Conservation (phyloP, 37 sponge, comb jelly and placozoan genomes). For the Spongia lamella region DNA sequence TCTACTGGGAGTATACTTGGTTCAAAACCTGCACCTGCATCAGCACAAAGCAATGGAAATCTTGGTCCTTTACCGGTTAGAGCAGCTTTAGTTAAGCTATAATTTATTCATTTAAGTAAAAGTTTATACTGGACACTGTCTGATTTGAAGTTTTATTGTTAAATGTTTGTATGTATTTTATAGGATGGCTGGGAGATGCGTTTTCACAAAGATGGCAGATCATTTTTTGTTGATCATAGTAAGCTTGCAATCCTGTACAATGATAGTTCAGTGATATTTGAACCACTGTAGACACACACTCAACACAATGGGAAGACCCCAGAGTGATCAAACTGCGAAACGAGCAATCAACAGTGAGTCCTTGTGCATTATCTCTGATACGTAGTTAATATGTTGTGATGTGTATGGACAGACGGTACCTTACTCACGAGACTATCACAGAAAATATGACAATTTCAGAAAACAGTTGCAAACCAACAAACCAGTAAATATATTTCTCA, state of each 20-base stretch:
- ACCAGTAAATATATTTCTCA: slow-evolving; percentile 64
- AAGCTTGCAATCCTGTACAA: neutral
- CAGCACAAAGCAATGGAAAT: no score
- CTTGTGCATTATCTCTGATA: neutral
- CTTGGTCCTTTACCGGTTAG: neutral
- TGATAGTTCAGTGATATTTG: neutral
- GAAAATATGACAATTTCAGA: slow-evolving; percentile 79
- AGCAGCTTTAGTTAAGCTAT: neutral
- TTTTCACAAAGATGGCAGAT: slow-evolving; percentile 39
- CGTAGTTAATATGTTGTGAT: neutral
- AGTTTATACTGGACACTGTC: no score
- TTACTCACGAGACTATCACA: slow-evolving; percentile 87
- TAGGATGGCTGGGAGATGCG: slow-evolving; percentile 81
- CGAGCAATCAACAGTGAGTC: slow-evolving; percentile 65
- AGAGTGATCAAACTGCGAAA: slow-evolving; percentile 38
- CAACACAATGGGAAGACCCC: slow-evolving; percentile 95
- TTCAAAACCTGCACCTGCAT: no score
- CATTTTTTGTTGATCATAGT: slow-evolving; percentile 79
- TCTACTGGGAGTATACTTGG: no score
- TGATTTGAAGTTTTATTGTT: no score
- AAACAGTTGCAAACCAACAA: slow-evolving; percentile 52
- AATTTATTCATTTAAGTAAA: no score
- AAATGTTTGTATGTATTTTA: no score
- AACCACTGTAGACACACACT: slow-evolving; percentile 49
- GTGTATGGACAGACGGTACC: slow-evolving; percentile 52